These are phyloP conservation scores for Cantharis rustica DNA, from an alignment of 2,888 invertebrate species.

Conservation along the genomic window DNA sequence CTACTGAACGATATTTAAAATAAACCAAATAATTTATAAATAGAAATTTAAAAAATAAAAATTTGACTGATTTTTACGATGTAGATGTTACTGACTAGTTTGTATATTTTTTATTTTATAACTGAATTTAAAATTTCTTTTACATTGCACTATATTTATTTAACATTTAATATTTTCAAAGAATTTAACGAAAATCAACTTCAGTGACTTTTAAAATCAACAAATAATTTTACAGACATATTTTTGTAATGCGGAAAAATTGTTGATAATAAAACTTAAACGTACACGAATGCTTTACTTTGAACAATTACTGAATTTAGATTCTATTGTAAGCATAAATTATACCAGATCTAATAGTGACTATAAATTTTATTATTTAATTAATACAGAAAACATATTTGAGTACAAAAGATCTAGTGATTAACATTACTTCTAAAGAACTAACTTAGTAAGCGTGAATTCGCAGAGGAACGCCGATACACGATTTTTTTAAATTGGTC, in stretches of 20 bases:
- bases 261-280: neutral
- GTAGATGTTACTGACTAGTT: neutral
- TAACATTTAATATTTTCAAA: neutral
- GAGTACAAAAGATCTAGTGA: too few species aligned
- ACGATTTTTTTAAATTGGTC: too few species aligned
- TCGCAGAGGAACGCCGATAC: too few species aligned
- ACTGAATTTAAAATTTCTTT: neutral
- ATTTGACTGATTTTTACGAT: neutral
- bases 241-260: neutral
- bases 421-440: too few species aligned
- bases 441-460: too few species aligned
- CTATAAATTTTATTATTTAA: too few species aligned
- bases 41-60: neutral
- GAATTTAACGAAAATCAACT: neutral
- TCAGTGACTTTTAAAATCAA: neutral
- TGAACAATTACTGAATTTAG: too few species aligned
- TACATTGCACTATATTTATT: neutral
- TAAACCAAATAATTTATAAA: neutral
- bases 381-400: too few species aligned
- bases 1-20: too few species aligned
- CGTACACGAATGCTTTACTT: neutral
- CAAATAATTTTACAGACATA: neutral
- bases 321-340: too few species aligned
- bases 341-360: too few species aligned
- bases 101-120: neutral